Base-by-base conservation (phyloP, 2,888 invertebrate genomes). In the Sicus ferrugineus region DNA sequence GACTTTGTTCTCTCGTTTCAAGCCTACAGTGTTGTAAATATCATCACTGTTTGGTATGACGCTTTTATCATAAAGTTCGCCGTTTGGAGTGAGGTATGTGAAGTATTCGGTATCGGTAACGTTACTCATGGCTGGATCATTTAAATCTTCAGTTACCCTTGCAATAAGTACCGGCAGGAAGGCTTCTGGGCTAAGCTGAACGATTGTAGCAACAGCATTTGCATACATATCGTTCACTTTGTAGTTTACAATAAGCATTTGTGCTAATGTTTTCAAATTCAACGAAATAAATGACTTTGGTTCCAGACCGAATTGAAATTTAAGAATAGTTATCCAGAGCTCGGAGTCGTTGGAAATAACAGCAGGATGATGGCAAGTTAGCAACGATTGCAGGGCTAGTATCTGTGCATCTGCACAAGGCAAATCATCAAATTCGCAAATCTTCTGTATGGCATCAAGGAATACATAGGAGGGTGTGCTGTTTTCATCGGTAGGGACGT, bases 1-100 rank as follows among this genome's bases (percentile, higher is more conserved):
- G 2, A 92, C 94, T 86, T 97, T 98, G 84, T 96, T 98, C 84
- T 98, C 98, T 19, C 97, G 89, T 84, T 95, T 96, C 83, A 98
- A 89, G 78, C 98, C 82, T 19, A 77, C 75, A 14, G 81, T 83
- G 21, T 78, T 77, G 72, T 84, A 85, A 63, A 82, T 80, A 48
- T 84, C 80, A 56, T 83, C 83, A 21, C 70, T 76, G 64, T 80
- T 83, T 21, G 92, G 92, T 64, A 94, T 85, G 0, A 93, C 90
- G 75, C 91, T 91, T 86, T 94, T 96, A 85, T 98, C 96, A 82
- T 93, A 98, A 0, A 98, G 88, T 80, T 95, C 93, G 2, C 95
- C 96, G 68, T 95, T 94, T 0, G 96, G 95, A 28, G 93, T 95
- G 74, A 93, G 87, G 86, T 87, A 95, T 3, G 92, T 93, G 75